Conservation (phyloP, 2,888 invertebrate species). For the Tenthredo amoena region DNA sequence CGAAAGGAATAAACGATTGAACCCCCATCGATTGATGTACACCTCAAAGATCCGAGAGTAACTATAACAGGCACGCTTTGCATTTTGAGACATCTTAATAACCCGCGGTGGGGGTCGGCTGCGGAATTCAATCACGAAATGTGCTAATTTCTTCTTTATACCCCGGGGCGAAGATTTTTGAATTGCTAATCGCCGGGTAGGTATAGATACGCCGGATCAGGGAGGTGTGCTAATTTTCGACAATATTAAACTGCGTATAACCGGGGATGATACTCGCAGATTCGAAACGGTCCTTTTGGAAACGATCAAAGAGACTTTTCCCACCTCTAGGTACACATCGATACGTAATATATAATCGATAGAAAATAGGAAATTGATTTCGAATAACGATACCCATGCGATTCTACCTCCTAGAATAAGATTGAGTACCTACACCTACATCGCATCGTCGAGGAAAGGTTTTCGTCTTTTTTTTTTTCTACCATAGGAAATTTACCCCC, state of each 20-base stretch:
- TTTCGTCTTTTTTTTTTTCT: background rate
- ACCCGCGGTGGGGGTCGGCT: background rate
- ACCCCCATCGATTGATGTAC: background rate
- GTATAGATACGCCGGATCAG: background rate
- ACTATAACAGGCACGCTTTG: background rate
- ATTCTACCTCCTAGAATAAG: background rate
- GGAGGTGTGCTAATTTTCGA: background rate
- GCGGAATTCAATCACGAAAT: conserved; percentile 7
- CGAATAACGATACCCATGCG: background rate
- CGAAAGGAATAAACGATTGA: background rate
- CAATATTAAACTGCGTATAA: conserved; percentile 19
- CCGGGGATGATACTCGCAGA: background rate
- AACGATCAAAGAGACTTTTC: background rate
- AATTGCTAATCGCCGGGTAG: conserved; percentile 5
- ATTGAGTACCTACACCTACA: no score
- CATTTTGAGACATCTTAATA: conserved; percentile 19
- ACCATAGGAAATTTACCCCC: background rate
- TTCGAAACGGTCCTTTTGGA: background rate
- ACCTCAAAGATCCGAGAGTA: background rate
- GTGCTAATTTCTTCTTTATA: conserved; percentile 33
- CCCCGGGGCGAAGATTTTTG: conserved; percentile 2
- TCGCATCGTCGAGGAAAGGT: background rate
- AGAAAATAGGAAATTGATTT: background rate
- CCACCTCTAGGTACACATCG: background rate
- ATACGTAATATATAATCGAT: background rate